Conservation (phyloP, 1,140 invertebrate species). For the Nephotettix cincticeps region DNA sequence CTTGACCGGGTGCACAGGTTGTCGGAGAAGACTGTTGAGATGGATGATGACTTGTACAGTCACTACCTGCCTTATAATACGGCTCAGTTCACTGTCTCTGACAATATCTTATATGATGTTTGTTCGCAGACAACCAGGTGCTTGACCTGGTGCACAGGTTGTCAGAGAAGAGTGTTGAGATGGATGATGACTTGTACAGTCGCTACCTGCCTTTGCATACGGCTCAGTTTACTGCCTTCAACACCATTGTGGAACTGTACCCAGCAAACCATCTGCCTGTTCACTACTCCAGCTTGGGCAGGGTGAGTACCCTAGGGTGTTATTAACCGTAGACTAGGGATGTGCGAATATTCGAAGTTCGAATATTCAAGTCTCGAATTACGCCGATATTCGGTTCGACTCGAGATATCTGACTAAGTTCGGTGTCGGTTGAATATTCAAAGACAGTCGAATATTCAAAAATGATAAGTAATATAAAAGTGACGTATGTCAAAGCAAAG, state of each 20-base stretch:
- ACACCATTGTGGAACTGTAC: conserved; percentile 57
- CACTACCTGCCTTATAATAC: conserved; percentile 38
- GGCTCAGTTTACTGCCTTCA: conserved; percentile 55
- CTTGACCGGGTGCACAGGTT: background rate
- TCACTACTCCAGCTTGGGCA: conserved; percentile 23
- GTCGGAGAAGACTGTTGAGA: conserved; percentile 2
- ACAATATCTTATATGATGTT: no score
- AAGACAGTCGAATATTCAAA: no score
- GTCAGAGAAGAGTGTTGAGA: conserved; percentile 9
- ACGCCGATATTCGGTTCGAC: no score
- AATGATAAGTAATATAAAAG: no score
- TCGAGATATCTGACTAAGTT: no score
- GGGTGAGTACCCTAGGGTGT: no score
- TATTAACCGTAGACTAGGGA: no score
- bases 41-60: conserved; percentile 13
- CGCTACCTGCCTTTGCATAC: conserved; percentile 39
- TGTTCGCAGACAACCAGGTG: conserved; percentile 8
- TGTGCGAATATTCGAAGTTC: no score
- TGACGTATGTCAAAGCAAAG: no score
- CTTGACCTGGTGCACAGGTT: conserved; percentile 11
- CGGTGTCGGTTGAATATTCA: no score
- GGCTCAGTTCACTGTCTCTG: conserved; percentile 55
- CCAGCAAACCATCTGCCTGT: conserved; percentile 54
- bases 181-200: conserved; percentile 17
- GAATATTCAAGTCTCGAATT: no score